Evolutionary conservation across 2,888 invertebrate genomes (phyloP).

Genomic region (Argyresthia albistria): DNA sequence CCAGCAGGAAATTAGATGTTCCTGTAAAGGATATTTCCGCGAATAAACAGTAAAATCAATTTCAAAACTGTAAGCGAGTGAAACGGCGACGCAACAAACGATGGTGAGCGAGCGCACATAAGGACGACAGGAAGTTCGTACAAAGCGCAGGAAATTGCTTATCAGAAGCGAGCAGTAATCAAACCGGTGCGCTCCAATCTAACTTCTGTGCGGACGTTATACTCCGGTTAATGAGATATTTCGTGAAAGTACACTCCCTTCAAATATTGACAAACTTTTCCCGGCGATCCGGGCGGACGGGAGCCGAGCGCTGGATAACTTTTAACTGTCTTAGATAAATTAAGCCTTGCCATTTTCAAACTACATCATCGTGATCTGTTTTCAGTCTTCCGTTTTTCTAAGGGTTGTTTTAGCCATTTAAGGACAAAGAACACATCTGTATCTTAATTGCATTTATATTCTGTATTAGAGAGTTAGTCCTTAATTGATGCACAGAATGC

Average conservation of each 20-base stretch:
- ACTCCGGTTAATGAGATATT: constrained; percentile 49
- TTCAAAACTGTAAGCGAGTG: constrained; percentile 19
- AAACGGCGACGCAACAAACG: not conserved
- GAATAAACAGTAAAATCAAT: constrained; percentile 36
- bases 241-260: constrained; percentile 27
- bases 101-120: constrained; percentile 4
- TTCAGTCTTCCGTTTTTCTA: not conserved
- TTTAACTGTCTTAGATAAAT: constrained; percentile 37
- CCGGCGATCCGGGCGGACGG: constrained; percentile 4
- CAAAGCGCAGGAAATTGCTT: constrained; percentile 68
- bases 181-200: constrained; percentile 43
- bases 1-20: constrained; percentile 5
- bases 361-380: constrained; percentile 1
- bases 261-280: constrained; percentile 46
- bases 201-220: constrained; percentile 43
- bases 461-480: no score
- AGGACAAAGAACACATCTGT: no score
- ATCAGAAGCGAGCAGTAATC: constrained; percentile 53
- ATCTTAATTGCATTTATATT: no score
- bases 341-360: constrained; percentile 15
- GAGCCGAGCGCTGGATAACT: constrained; percentile 21
- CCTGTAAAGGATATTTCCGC: not conserved
- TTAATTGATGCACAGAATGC: no score
- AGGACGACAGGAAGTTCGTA: constrained; percentile 36
- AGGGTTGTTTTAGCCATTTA: no score